Evolutionary conservation across 2,888 invertebrate genomes (phyloP).

Genomic region (Cheilosia variabilis): DNA sequence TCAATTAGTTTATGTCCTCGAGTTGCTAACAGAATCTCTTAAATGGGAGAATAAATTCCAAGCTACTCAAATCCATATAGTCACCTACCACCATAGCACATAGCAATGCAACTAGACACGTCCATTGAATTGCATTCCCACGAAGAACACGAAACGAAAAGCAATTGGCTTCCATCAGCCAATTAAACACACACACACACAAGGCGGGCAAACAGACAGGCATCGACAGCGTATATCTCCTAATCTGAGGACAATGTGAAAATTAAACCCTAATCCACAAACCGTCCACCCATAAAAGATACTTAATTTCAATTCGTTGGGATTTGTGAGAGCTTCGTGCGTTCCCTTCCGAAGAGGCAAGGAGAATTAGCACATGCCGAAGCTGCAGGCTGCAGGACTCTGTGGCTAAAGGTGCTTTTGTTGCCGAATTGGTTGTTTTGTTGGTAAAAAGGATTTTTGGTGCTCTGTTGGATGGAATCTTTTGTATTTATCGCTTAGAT

Average conservation of each 20-base stretch:
- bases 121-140: constrained; percentile 31
- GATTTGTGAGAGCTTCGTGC: constrained; percentile 33
- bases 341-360: background rate
- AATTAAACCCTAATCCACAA: constrained; percentile 73
- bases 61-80: background rate
- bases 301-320: constrained; percentile 72
- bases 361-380: constrained; percentile 29
- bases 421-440: constrained; percentile 31
- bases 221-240: constrained; percentile 17
- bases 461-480: background rate
- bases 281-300: constrained; percentile 73
- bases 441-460: constrained; percentile 59
- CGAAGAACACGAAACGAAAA: constrained; percentile 14
- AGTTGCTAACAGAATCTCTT: background rate
- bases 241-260: constrained; percentile 75
- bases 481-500: constrained; percentile 44
- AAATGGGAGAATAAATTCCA: background rate
- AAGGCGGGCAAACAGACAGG: background rate
- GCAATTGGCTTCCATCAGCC: constrained; percentile 43
- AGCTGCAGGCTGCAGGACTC: constrained; percentile 9
- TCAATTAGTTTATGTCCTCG: constrained; percentile 45
- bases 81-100: background rate
- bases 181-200: constrained; percentile 40
- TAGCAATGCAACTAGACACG: background rate
- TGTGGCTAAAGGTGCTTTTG: constrained; percentile 27